Evolutionary conservation across 37 sponge, comb jelly and placozoan species (phyloP).

Genomic region (Petrosia ficiformis): DNA sequence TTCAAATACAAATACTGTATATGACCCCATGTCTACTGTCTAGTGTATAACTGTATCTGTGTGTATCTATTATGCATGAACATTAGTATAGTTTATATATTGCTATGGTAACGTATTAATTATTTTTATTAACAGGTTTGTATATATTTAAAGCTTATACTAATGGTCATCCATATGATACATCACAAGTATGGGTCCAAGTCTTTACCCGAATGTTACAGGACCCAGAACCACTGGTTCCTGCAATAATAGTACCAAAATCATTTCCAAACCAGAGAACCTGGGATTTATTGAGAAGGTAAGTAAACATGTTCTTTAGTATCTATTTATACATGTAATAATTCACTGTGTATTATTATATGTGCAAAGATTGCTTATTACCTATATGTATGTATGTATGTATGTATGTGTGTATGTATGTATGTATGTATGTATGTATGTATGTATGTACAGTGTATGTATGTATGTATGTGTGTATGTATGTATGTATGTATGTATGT

Average conservation of each 20-base stretch:
- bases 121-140: conserved; percentile 59
- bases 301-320: background rate
- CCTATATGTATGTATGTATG: too few species aligned
- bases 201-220: background rate
- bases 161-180: conserved; percentile 89
- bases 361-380: too few species aligned
- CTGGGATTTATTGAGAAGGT: conserved; percentile 65
- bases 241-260: conserved; percentile 65
- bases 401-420: too few species aligned
- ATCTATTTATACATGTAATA: background rate
- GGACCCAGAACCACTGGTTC: conserved; percentile 31
- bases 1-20: background rate
- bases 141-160: conserved; percentile 77
- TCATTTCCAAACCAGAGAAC: conserved; percentile 69
- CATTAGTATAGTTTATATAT: background rate
- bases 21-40: background rate
- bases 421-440: too few species aligned
- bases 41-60: background rate
- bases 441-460: too few species aligned
- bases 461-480: too few species aligned
- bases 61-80: background rate
- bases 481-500: too few species aligned
- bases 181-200: conserved; percentile 63
- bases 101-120: background rate
- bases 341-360: too few species aligned